Percentiles rank a stretch among this genome's conserved stretches.
These are phyloP conservation scores for Scelioninae gen. 2 DNA, from an alignment of 2,888 invertebrate genomes.

Conservation along the genomic window DNA sequence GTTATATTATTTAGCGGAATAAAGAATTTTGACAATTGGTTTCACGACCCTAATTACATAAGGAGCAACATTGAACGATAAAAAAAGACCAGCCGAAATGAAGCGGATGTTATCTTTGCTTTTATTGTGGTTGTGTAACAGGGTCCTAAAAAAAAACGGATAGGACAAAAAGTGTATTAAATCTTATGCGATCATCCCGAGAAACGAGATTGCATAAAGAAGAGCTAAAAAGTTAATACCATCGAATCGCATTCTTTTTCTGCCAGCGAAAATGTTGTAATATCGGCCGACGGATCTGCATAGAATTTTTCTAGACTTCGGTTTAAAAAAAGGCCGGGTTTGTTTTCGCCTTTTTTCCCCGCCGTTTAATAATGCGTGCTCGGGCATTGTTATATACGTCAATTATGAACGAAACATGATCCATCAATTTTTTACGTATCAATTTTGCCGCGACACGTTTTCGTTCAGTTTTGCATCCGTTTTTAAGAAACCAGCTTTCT, in stretches of 20 bases:
- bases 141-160: slow-evolving; percentile 47
- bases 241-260: slow-evolving; percentile 34
- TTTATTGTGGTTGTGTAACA: slow-evolving; percentile 43
- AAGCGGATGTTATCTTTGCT: slow-evolving; percentile 41
- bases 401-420: slow-evolving; percentile 19
- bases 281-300: neutral
- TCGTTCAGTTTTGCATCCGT: slow-evolving; percentile 6
- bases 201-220: slow-evolving; percentile 43
- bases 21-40: slow-evolving; percentile 16
- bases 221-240: slow-evolving; percentile 35
- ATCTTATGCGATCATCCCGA: slow-evolving; percentile 41
- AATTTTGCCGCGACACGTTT: neutral
- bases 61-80: neutral
- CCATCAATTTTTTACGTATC: slow-evolving; percentile 19
- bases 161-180: slow-evolving; percentile 41
- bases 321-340: slow-evolving; percentile 18
- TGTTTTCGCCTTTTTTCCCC: slow-evolving; percentile 15
- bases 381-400: slow-evolving; percentile 16
- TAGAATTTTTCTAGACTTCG: slow-evolving; percentile 38
- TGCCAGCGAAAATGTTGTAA: slow-evolving; percentile 32
- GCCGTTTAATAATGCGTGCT: neutral
- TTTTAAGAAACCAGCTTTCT: slow-evolving; percentile 9
- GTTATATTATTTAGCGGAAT: too few species aligned
- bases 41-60: slow-evolving; percentile 33
- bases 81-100: slow-evolving; percentile 36